phyloP scores from a whole-genome alignment of 2,113 vertebrate species.

The Vulpes ferrilata region DNA sequence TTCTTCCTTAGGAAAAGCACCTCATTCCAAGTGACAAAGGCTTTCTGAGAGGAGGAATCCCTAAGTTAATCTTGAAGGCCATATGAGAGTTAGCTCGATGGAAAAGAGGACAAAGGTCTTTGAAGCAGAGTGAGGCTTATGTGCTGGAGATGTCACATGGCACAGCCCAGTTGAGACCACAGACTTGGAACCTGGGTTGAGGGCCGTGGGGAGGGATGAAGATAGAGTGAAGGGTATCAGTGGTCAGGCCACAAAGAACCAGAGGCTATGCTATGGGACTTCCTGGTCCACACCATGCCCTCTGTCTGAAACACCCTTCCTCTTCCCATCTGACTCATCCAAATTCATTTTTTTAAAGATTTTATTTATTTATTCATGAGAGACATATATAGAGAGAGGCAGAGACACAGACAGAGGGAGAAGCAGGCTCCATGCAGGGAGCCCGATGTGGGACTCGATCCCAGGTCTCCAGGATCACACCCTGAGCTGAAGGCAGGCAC shows the following conservation, averaged over 20 bases:
- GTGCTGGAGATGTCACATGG: not conserved
- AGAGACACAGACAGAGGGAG: no score
- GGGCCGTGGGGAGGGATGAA: not conserved
- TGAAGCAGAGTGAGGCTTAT: not conserved
- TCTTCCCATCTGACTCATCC: not conserved
- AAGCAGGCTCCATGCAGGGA: no score
- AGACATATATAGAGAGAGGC: no score
- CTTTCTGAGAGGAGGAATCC: not conserved
- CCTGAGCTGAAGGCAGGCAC: no score
- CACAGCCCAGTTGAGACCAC: not conserved
- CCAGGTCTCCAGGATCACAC: no score
- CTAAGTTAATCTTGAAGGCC: not conserved
- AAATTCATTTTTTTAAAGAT: not conserved
- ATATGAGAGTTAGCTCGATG: not conserved
- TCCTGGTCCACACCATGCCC: not conserved
- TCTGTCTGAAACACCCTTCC: not conserved
- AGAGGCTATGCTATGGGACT: not conserved
- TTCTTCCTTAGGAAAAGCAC: not conserved
- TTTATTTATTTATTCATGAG: no score
- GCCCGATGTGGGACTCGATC: no score
- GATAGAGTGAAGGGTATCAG: not conserved
- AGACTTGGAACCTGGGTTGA: not conserved
- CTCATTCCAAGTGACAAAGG: not conserved
- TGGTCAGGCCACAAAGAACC: not conserved
- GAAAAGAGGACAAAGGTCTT: not conserved